Conservation (phyloP, 1,140 invertebrate genomes). For the Scaptomyza pallida region DNA sequence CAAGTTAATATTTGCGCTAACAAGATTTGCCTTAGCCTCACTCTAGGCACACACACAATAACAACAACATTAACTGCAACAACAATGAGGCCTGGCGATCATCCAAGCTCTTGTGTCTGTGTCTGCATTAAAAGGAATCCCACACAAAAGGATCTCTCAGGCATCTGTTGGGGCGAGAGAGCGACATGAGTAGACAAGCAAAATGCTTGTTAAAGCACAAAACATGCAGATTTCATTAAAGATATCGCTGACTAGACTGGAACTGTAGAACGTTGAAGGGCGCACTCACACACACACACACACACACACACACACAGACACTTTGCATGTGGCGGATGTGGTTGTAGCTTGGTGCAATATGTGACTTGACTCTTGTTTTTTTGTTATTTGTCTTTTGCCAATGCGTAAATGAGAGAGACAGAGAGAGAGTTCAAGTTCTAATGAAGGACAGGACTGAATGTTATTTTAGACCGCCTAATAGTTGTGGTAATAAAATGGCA, state of each 20-base stretch:
- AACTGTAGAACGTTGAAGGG: conserved; percentile 59
- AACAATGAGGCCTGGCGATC: too few species aligned
- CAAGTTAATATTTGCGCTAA: conserved; percentile 84
- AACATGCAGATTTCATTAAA: conserved; percentile 83
- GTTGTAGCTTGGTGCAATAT: conserved; percentile 46
- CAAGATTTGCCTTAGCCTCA: conserved; percentile 57
- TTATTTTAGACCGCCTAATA: conserved; percentile 49
- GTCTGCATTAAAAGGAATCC: conserved; percentile 32
- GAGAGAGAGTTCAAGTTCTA: conserved; percentile 34
- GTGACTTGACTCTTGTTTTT: conserved; percentile 11
- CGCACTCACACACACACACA: conserved; percentile 3
- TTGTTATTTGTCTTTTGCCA: neutral
- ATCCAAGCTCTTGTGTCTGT: conserved; percentile 4
- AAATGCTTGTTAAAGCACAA: conserved; percentile 81
- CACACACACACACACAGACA: conserved; percentile 5
- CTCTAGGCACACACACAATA: conserved; percentile 10
- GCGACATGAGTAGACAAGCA: conserved; percentile 76
- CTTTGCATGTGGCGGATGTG: conserved; percentile 47
- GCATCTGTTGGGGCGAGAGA: conserved; percentile 27
- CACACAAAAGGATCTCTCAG: conserved; percentile 63
- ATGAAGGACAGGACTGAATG: conserved; percentile 44
- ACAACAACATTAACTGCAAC: conserved; percentile 37
- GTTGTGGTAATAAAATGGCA: conserved; percentile 77
- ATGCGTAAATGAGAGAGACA: neutral
- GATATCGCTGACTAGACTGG: conserved; percentile 56